Evolutionary conservation across 2,888 invertebrate genomes (phyloP), one percentile per base, ranked within the genome.

Genomic region (Macropis europaea): DNA sequence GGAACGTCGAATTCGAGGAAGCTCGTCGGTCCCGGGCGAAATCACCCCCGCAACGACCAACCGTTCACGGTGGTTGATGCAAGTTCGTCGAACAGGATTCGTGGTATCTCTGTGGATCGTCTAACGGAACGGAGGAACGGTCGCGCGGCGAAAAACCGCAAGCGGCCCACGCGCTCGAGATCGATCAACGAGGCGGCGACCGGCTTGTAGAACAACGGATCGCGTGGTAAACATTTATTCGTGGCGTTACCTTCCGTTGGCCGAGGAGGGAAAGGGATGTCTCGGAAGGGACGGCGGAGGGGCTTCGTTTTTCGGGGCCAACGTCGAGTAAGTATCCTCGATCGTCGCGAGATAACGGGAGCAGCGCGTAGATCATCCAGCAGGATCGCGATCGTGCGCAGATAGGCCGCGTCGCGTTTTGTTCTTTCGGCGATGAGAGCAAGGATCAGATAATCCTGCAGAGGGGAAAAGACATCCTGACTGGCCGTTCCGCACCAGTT

Each of bases 331-430:
- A 84, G 78, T 77, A 79, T 67, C 74, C 82, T 73, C 70, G 86
- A 86, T 86, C 70, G 76, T 43, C 24, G 52, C 36, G 53, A 78
- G 86, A 83, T 84, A 84, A 82, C 73, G 61, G 57, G 54, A 68
- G 72, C 74, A 61, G 77, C 81, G 79, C 82, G 83, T 84, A 84
- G 86, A 87, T 86, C 84, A 82, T 86, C 86, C 86, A 83, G 76
- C 68, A 71, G 74, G 85, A 84, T 84, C 74, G 77, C 78, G 86
- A 86, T 87, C 82, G 82, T 84, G 81, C 74, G 72, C 80, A 73
- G 87, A 87, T 87, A 87, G 83, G 81, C 43, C 60, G 62, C 70
- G 64, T 84, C 63, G 82, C 81, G 76, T 85, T 84, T 78, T 81
- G 82, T 85, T 83, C 75, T 83, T 78, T 79, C 80, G 78, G 77